Conservation (phyloP, 1,140 invertebrate genomes). For the Hesperophylax magnus region DNA sequence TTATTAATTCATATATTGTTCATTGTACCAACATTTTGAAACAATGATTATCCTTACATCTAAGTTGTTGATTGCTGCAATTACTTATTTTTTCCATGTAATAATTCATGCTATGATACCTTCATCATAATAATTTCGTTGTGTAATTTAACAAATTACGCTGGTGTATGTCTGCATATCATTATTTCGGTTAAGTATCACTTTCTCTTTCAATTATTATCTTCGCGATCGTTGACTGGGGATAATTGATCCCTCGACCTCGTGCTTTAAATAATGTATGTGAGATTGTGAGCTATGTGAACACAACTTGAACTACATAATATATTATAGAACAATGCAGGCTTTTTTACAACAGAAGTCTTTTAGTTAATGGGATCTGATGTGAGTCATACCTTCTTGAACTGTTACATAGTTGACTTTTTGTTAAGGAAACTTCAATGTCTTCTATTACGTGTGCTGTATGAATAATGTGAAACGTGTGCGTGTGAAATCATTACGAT, state of each 20-base stretch:
- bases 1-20: no score
- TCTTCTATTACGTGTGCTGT: no score
- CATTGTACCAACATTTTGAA: neutral
- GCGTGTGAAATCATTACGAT: no score
- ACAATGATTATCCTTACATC: neutral
- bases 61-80: neutral
- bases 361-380: slow-evolving; percentile 9
- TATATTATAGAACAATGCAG: slow-evolving; percentile 12
- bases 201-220: slow-evolving; percentile 41
- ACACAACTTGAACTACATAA: slow-evolving; percentile 28
- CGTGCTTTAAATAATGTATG: neutral
- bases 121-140: neutral
- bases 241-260: slow-evolving; percentile 35
- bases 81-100: neutral
- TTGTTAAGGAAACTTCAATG: no score
- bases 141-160: neutral
- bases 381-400: slow-evolving; percentile 8
- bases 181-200: slow-evolving; percentile 36
- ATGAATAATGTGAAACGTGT: no score
- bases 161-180: slow-evolving; percentile 10
- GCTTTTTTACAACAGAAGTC: slow-evolving; percentile 15
- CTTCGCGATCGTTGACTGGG: neutral
- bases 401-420: slow-evolving; percentile 2
- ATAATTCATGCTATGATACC: slow-evolving; percentile 6
- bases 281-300: slow-evolving; percentile 8